Conservation (phyloP, 2,113 vertebrate species). For the Melanostigma gelatinosum region DNA sequence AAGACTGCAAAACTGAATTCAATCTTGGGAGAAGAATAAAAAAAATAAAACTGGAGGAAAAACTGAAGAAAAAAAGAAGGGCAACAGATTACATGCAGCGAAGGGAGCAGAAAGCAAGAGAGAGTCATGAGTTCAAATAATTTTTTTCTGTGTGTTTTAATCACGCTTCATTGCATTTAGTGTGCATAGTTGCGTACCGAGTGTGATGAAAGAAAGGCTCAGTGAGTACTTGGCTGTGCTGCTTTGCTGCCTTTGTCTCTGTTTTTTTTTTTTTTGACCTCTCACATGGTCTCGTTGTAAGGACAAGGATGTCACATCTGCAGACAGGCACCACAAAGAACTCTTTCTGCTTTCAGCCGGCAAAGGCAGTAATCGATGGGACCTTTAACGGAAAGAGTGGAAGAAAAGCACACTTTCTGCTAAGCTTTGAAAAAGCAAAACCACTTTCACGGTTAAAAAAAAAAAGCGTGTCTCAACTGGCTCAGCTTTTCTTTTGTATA, state of each 20-base stretch:
- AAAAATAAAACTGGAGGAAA: constrained; percentile 8
- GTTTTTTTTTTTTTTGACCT: constrained; percentile 41
- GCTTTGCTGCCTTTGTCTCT: constrained; percentile 42
- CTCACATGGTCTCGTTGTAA: constrained; percentile 51
- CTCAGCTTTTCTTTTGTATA: constrained; percentile 8
- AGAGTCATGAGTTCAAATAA: constrained; percentile 37
- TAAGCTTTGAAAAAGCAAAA: constrained; percentile 46
- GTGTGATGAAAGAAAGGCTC: constrained; percentile 59
- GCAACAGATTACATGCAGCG: constrained; percentile 7
- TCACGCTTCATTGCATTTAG: constrained; percentile 62
- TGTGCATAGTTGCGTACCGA: constrained; percentile 49
- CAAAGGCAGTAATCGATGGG: constrained; percentile 71
- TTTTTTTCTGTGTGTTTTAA: constrained; percentile 60
- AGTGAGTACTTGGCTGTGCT: constrained; percentile 28
- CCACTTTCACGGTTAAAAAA: constrained; percentile 30
- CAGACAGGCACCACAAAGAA: constrained; percentile 66
- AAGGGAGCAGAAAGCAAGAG: constrained; percentile 24
- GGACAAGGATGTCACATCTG: constrained; percentile 56
- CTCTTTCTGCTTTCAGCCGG: constrained; percentile 44
- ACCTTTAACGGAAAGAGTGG: constrained; percentile 71
- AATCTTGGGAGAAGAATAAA: constrained; percentile 20
- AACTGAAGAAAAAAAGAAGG: constrained; percentile 9
- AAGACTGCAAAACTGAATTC: constrained; percentile 11
- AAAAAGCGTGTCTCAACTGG: constrained; percentile 3
- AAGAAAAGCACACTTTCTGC: constrained; percentile 56